These are phyloP conservation scores for Marasmarcha lunaedactyla DNA, from an alignment of 2,888 invertebrate genomes.

Conservation along the genomic window DNA sequence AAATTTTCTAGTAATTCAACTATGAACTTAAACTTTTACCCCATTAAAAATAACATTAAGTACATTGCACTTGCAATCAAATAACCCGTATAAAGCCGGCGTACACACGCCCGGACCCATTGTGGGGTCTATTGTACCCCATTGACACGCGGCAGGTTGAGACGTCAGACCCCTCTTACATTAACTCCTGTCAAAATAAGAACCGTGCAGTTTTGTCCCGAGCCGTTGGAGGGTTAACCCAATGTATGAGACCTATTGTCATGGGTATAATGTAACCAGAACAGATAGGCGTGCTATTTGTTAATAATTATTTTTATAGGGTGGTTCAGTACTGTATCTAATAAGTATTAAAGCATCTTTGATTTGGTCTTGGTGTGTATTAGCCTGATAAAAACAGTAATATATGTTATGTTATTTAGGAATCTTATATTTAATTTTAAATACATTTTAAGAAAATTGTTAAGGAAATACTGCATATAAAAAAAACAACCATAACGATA, in stretches of 20 bases:
- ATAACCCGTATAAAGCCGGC: conserved; percentile 25
- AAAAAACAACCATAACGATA: too few species aligned
- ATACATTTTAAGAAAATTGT: too few species aligned
- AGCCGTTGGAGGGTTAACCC: conserved; percentile 32
- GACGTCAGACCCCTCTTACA: conserved; percentile 33
- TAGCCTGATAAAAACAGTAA: too few species aligned
- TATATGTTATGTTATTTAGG: too few species aligned
- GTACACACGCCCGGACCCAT: conserved; percentile 22
- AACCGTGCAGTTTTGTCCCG: conserved; percentile 36
- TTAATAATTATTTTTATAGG: conserved; percentile 15
- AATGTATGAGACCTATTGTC: conserved; percentile 1
- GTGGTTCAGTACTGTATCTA: too few species aligned
- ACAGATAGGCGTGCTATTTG: conserved; percentile 26
- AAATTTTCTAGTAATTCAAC: too few species aligned
- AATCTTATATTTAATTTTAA: too few species aligned
- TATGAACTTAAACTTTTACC: too few species aligned
- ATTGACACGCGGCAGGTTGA: conserved; percentile 35
- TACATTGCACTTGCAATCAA: conserved; percentile 18
- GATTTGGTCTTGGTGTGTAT: too few species aligned
- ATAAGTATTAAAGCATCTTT: too few species aligned
- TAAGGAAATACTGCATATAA: too few species aligned
- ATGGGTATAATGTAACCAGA: conserved; percentile 20
- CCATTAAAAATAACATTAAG: too few species aligned
- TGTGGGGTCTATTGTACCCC: conserved; percentile 23
- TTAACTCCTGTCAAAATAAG: conserved; percentile 66